Percentiles rank a stretch among this genome's conserved stretches.
Evolutionary conservation across 2,797 vertebrate genomes (phyloP).

Genomic region (Psittacula echo): DNA sequence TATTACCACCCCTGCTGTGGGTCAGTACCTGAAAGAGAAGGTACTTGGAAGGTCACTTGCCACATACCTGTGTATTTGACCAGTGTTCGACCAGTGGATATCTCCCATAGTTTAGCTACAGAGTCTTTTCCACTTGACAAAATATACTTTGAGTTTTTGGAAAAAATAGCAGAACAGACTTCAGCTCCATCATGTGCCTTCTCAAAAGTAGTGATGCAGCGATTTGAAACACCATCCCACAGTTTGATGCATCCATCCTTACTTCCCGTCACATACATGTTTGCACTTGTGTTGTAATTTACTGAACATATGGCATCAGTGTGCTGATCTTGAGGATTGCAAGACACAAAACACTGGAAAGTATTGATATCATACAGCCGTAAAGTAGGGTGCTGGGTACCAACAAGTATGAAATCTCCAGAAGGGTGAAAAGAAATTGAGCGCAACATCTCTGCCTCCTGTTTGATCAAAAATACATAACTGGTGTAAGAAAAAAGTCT

Average conservation of each 20-base stretch:
- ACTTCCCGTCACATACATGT: slow-evolving; percentile 95
- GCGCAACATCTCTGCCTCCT: slow-evolving; percentile 98
- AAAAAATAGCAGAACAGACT: slow-evolving; percentile 97
- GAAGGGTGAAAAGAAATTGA: slow-evolving; percentile 98
- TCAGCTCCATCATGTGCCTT: slow-evolving; percentile 96
- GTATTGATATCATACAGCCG: slow-evolving; percentile 98
- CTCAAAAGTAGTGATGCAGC: slow-evolving; percentile 94
- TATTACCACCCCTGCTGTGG: accelerated
- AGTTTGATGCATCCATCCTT: slow-evolving; percentile 98
- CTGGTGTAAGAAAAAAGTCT: neutral
- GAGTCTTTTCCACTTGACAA: slow-evolving; percentile 98
- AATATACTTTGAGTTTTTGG: slow-evolving; percentile 98
- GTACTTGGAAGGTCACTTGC: neutral
- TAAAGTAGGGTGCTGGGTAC: slow-evolving; percentile 96
- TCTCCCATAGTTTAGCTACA: slow-evolving; percentile 97
- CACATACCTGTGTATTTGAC: slow-evolving; percentile 95
- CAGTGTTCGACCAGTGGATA: slow-evolving; percentile 93
- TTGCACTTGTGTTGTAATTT: slow-evolving; percentile 91
- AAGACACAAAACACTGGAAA: slow-evolving; percentile 98
- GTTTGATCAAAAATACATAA: neutral
- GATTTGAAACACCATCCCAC: slow-evolving; percentile 97
- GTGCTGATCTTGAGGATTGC: slow-evolving; percentile 97
- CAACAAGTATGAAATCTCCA: slow-evolving; percentile 94
- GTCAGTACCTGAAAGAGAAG: neutral
- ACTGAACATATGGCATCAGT: slow-evolving; percentile 95